Evolutionary conservation across 2,888 invertebrate genomes (phyloP), one percentile per base, ranked within the genome.

Genomic region (Tenthredo livida): DNA sequence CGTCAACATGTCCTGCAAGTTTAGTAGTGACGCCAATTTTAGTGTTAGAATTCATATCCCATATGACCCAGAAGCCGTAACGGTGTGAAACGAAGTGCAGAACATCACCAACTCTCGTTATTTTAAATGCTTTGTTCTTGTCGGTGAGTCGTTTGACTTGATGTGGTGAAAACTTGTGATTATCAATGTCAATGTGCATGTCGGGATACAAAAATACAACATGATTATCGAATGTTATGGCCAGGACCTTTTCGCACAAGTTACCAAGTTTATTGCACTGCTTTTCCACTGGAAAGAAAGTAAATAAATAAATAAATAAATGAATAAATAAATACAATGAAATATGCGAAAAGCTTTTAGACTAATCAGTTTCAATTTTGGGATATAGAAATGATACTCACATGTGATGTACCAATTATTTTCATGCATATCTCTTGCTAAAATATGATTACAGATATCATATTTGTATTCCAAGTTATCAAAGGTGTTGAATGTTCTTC

Each of bases 401-500:
- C 97, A 93, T 78, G 96, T 94, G 75, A 97, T 94, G 77, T 95
- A 95, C 97, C 97, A 98, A 58, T 95, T 94, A 73, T 95, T 94
- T 86, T 95, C 93, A 12, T 94, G 93, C 88, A 96, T 94, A 92
- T 97, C 97, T 85, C 97, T 94, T 0, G 96, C 97, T 15, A 94
- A 87, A 72, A 97, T 95, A 92, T 98, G 97, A 94, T 96, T 96
- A 92, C 98, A 98, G 21, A 97, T 95, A 88, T 97, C 97, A 89
- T 97, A 97, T 89, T 97, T 97, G 91, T 96, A 97, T 90, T 97
- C 96, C 0, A 95, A 94, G 21, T 96, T 96, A 91, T 98, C 98
- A 90, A 98, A 98, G 0, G 97, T 97, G 87, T 95, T 96, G 91
- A 98, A 96, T 0, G 96, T 96, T 84, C 96, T 95, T 0, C 97